Evolutionary conservation across 1,140 invertebrate genomes (phyloP).

Genomic region (Tetramorium simillimum): DNA sequence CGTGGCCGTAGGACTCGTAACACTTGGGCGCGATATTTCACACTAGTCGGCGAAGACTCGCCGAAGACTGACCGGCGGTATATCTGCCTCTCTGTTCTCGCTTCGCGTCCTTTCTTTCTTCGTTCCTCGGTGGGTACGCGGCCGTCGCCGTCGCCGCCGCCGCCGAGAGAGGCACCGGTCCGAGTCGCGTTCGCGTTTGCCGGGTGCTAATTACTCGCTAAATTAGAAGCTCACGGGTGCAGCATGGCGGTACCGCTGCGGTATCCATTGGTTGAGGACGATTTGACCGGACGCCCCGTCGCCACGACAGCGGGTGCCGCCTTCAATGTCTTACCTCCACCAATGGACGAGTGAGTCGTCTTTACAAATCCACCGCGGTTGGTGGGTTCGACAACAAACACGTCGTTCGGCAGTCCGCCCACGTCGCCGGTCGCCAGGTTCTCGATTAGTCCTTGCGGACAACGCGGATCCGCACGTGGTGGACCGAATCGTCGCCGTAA

Average conservation of each 20-base stretch:
- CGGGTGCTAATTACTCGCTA: conserved; percentile 73
- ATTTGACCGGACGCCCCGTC: conserved; percentile 38
- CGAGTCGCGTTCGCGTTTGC: conserved; percentile 68
- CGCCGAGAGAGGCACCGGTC: conserved; percentile 36
- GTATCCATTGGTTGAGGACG: conserved; percentile 57
- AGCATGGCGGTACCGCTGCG: conserved; percentile 71
- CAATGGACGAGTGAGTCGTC: conserved; percentile 57
- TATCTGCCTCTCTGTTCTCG: conserved; percentile 69
- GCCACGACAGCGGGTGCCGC: conserved; percentile 59
- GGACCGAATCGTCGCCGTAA: conserved; percentile 40
- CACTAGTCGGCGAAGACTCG: conserved; percentile 81
- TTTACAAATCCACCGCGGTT: conserved; percentile 60
- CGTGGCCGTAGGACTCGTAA: conserved; percentile 78
- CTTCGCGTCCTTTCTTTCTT: conserved; percentile 57
- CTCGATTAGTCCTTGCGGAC: conserved; percentile 66
- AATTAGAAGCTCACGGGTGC: conserved; percentile 72
- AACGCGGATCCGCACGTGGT: conserved; percentile 38
- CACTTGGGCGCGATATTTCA: conserved; percentile 86
- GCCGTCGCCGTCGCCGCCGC: neutral
- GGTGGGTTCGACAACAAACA: conserved; percentile 56
- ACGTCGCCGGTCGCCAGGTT: conserved; percentile 51
- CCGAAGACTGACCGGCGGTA: conserved; percentile 64
- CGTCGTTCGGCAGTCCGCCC: conserved; percentile 63
- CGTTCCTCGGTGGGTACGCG: conserved; percentile 24
- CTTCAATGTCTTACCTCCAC: conserved; percentile 50